Base-by-base conservation (phyloP, 2,888 invertebrate species). In the Melanotus villosus region DNA sequence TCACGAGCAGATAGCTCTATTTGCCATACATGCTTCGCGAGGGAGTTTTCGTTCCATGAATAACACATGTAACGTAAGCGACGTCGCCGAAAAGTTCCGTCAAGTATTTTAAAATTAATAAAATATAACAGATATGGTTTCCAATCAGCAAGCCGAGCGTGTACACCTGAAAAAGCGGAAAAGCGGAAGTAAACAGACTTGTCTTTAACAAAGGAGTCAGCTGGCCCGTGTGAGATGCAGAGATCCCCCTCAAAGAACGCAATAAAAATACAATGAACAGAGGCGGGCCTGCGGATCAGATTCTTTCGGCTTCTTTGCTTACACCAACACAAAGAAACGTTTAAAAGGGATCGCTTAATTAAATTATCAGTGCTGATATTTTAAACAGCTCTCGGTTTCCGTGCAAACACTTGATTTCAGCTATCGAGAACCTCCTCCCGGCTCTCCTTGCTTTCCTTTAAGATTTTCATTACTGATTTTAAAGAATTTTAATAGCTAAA, bases 331-430 rank as follows among this genome's bases (percentile, higher is more conserved):
- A 80, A 79, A 80, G 79, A 78, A 78, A 77, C 79, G 80, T 79
- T 80, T 81, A 77, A 80, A 80, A 80, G 80, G 82, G 80, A 80
- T 80, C 80, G 81, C 84, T 84, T 84, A 84, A 84, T 84, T 84
- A 84, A 84, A 84, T 84, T 84, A 84, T 84, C 84, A 82, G 82
- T 64, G 70, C 82, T 82, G 84, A 84, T 84, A 84, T 84, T 83
- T 83, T 83, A 83, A 83, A 81, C 82, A 78, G 81, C 75, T 79
- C 78, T 77, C 74, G 79, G 79, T 79, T 78, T 77, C 70, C 75
- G 73, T 75, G 76, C 76, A 78, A 79, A 80, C 78, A 78, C 77
- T 78, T 72, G 76, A 78, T 76, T 74, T 71, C 67, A 65, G 68
- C 72, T 70, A 75, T 73, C 74, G 70, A 67, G 58, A 32, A 59